These are phyloP conservation scores for Oceanodroma tethys DNA, from an alignment of 2,113 vertebrate species.

Conservation along the genomic window DNA sequence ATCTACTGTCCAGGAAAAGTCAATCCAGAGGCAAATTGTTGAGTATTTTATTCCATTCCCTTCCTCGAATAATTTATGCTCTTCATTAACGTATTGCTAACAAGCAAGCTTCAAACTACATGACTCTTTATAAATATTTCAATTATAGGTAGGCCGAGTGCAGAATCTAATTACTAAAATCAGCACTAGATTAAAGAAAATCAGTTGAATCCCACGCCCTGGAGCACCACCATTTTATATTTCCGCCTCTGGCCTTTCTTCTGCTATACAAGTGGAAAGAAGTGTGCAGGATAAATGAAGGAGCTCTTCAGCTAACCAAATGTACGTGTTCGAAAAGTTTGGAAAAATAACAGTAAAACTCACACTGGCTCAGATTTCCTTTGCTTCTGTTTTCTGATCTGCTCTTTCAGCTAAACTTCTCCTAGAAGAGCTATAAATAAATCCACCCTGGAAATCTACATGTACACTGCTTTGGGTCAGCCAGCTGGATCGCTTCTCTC, in stretches of 20 bases:
- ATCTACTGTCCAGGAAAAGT: slow-evolving; percentile 13
- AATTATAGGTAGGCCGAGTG: background rate
- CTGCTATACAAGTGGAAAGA: background rate
- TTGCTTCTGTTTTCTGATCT: slow-evolving; percentile 50
- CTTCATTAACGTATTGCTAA: background rate
- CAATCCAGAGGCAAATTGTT: background rate
- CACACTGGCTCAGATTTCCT: slow-evolving; percentile 4
- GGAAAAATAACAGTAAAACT: slow-evolving; percentile 37
- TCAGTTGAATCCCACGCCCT: background rate
- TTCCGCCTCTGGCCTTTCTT: background rate
- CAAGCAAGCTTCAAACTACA: background rate
- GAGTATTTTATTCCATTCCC: slow-evolving; percentile 22
- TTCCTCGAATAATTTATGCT: slow-evolving; percentile 32
- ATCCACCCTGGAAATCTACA: slow-evolving; percentile 11
- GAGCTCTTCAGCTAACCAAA: background rate
- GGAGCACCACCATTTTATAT: background rate
- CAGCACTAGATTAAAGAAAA: background rate
- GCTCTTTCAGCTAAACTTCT: slow-evolving; percentile 3
- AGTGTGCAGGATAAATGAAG: background rate
- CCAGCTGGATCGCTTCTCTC: slow-evolving; percentile 21
- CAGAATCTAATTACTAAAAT: background rate
- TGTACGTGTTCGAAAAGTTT: background rate
- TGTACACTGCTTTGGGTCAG: background rate
- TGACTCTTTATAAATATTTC: background rate
- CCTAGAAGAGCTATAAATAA: slow-evolving; percentile 45